Conservation (phyloP, 2,797 vertebrate species). For the Enteromius radiatus region DNA sequence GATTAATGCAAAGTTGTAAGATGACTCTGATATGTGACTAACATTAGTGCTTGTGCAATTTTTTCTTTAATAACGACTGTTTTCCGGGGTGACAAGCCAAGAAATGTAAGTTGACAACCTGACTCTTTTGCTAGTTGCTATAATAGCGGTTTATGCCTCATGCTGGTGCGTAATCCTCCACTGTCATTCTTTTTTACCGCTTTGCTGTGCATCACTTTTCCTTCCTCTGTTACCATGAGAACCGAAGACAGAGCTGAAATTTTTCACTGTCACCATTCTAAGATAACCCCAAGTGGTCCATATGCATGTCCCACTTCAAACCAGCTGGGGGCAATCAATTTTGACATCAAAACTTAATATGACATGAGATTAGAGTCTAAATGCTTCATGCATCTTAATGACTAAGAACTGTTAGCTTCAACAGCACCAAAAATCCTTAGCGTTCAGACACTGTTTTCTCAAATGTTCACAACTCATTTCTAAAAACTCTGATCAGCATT, state of each 20-base stretch:
- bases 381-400: slow-evolving; percentile 21
- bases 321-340: slow-evolving; percentile 37
- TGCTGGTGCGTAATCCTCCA: slow-evolving; percentile 11
- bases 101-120: slow-evolving; percentile 32
- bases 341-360: slow-evolving; percentile 34
- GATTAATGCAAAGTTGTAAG: not conserved
- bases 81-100: slow-evolving; percentile 9
- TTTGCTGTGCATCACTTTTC: slow-evolving; percentile 27
- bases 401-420: slow-evolving; percentile 23
- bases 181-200: slow-evolving; percentile 27
- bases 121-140: slow-evolving; percentile 24
- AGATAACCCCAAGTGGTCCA: slow-evolving; percentile 42
- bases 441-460: not conserved
- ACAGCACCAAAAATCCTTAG: slow-evolving; percentile 6
- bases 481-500: slow-evolving; percentile 36
- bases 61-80: not conserved
- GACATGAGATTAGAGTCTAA: slow-evolving; percentile 7
- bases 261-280: slow-evolving; percentile 26
- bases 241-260: slow-evolving; percentile 4
- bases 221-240: slow-evolving; percentile 42
- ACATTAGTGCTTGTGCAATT: slow-evolving; percentile 6
- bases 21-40: slow-evolving; percentile 13
- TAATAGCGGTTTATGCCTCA: slow-evolving; percentile 27
- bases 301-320: slow-evolving; percentile 39
- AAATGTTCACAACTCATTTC: slow-evolving; percentile 25